Conservation (phyloP, 2,113 vertebrate species). For the Callipepla californica region DNA sequence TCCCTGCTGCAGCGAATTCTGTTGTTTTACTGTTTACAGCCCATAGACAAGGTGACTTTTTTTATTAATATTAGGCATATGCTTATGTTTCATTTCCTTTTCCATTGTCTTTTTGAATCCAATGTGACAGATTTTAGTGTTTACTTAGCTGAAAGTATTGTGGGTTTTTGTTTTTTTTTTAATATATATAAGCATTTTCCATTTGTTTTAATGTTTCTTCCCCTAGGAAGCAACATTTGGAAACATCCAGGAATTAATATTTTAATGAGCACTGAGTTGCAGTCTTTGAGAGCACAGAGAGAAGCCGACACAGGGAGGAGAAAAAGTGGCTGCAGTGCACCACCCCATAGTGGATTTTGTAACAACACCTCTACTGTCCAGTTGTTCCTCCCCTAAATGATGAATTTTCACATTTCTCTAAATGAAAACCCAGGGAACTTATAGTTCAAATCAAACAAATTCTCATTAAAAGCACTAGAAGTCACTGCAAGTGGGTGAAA, state of each 20-base stretch:
- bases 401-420: neutral
- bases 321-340: neutral
- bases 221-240: neutral
- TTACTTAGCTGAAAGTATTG: slow-evolving; percentile 9
- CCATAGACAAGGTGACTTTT: neutral
- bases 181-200: neutral
- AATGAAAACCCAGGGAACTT: neutral
- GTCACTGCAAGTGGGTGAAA: neutral
- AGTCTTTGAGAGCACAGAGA: neutral
- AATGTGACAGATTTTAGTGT: neutral
- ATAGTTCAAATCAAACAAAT: neutral
- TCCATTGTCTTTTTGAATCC: rapidly evolving
- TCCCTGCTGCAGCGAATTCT: neutral
- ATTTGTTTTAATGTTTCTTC: slow-evolving; percentile 17
- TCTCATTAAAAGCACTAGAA: neutral
- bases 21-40: neutral
- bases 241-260: neutral
- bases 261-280: slow-evolving; percentile 19
- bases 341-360: rapidly evolving
- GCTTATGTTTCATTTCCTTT: neutral
- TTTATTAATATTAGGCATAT: neutral
- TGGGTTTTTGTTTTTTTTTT: neutral
- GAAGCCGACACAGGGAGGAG: neutral
- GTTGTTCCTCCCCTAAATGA: neutral
- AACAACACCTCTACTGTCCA: neutral